Base-by-base conservation (phyloP, 2,888 invertebrate genomes). In the Andricus quercusramuli region DNA sequence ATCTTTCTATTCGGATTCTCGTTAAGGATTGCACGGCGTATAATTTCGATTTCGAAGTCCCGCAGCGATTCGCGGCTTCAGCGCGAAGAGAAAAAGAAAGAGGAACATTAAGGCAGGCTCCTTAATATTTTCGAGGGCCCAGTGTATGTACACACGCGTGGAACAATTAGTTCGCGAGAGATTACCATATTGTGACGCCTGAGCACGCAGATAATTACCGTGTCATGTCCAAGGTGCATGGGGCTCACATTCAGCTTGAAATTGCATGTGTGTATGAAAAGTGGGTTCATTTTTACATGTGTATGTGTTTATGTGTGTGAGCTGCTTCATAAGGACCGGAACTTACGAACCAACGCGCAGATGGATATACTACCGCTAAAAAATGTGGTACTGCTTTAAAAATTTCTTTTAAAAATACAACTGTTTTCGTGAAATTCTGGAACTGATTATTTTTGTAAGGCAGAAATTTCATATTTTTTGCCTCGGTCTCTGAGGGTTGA, bases 171-270 rank as follows among this genome's bases (percentile, higher is more conserved):
- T 74, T 74, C 74, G 74, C 74, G 83, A 83, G 82, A 81, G 84
- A 86, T 86, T 86, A 86, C 83, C 86, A 86, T 86, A 86, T 83
- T 81, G 83, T 83, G 85, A 86, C 86, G 84, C 84, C 83, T 79
- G 84, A 82, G 83, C 78, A 82, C 82, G 81, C 79, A 80, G 83
- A 85, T 85, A 85, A 86, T 87, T 87, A 86, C 85, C 84, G 85
- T 83, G 85, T 86, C 86, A 86, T 79, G 85, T 74, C 56, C 74
- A 32, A 74, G 51, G 51, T 56, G 74, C 74, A 74, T 29, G 74
- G 56, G n/a, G 56, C 70, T 74, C 22, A 47, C 47, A 47, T 47
- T 47, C 47, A 32, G 51, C n/a, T 37, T 56, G 32, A 56, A 74
- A 74, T 56, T 56, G 32, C 29, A 20, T 32, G 37, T 74, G 74